Percentiles rank a stretch among this genome's conserved stretches.
Conservation (phyloP, 2,888 invertebrate species). For the Zaprionus obscuricornis region DNA sequence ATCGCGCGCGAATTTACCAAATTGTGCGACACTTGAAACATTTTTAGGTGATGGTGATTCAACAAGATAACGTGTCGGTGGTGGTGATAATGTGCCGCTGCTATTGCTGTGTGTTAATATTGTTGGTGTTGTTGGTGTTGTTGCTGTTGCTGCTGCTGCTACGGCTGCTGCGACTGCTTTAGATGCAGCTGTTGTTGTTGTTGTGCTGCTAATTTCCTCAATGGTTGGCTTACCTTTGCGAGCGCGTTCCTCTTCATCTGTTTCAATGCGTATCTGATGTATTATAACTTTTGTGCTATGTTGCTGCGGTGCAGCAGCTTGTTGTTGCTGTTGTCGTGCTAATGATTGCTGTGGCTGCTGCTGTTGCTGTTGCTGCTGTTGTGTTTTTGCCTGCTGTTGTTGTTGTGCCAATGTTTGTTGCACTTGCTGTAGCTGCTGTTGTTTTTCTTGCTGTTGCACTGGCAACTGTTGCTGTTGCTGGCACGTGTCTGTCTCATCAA, state of each 20-base stretch:
- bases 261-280: constrained; percentile 52
- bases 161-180: constrained; percentile 22
- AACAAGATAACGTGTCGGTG: constrained; percentile 72
- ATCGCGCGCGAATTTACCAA: constrained; percentile 44
- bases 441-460: background rate
- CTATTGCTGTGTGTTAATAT: background rate
- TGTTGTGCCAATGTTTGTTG: background rate
- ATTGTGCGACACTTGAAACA: constrained; percentile 26
- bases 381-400: background rate
- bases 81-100: constrained; percentile 62
- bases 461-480: background rate
- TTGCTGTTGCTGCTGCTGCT: constrained; percentile 21
- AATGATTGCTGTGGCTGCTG: background rate
- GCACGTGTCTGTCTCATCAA: constrained; percentile 1
- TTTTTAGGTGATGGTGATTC: constrained; percentile 67
- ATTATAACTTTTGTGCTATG: constrained; percentile 67
- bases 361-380: constrained; percentile 19
- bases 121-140: constrained; percentile 19
- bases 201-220: constrained; percentile 67
- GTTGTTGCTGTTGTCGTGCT: constrained; percentile 1
- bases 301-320: background rate
- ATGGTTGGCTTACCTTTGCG: constrained; percentile 54
- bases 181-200: constrained; percentile 17
- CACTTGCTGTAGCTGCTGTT: background rate
- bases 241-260: constrained; percentile 37